These are phyloP conservation scores for Neodon shergylaensis DNA, from an alignment of 2,113 vertebrate species.

Conservation along the genomic window DNA sequence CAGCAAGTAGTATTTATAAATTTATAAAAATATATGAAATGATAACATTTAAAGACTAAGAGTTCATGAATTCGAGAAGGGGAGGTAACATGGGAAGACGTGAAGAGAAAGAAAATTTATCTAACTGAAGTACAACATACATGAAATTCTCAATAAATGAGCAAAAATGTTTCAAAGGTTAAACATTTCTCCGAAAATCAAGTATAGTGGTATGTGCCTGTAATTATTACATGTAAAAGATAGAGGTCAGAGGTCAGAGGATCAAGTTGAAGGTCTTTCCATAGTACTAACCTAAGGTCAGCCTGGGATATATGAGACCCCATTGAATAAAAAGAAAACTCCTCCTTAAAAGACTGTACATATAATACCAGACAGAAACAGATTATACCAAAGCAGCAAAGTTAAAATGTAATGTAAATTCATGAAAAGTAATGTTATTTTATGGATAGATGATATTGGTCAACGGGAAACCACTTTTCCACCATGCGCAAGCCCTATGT, in stretches of 20 bases:
- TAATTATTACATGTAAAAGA: no score
- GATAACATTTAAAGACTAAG: background rate
- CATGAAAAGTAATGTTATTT: background rate
- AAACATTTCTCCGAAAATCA: no score
- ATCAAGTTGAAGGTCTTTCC: no score
- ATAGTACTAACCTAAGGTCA: rapidly evolving
- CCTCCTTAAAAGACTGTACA: background rate
- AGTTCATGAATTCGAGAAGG: background rate
- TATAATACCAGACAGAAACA: background rate
- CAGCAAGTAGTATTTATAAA: background rate
- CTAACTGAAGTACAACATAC: background rate
- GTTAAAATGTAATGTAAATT: background rate
- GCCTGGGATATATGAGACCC: background rate
- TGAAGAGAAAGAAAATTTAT: background rate
- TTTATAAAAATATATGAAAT: background rate
- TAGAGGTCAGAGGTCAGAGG: background rate
- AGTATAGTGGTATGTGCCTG: no score
- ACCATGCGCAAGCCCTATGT: background rate
- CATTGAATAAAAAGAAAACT: background rate
- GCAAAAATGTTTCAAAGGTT: background rate
- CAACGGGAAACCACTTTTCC: background rate
- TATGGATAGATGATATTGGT: background rate
- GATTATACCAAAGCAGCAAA: background rate
- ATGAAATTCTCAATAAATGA: background rate
- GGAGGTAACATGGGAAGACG: no score